Percentiles rank a stretch among this genome's conserved stretches.
phyloP scores from a whole-genome alignment of 2,113 vertebrate genomes.

The Hyaena hyaena region DNA sequence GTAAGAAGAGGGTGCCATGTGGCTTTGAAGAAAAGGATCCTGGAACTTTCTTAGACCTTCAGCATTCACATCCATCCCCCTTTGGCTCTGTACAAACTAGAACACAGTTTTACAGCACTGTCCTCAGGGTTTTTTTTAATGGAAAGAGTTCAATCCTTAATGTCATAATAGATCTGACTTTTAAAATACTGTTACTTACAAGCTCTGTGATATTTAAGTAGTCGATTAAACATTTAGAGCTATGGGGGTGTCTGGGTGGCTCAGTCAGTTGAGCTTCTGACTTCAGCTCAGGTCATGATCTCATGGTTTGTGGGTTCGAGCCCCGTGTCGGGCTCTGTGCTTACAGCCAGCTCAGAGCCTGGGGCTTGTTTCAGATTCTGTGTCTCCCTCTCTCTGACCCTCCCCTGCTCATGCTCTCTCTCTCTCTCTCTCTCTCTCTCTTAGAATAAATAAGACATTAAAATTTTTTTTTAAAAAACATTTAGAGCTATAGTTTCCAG shows the following conservation, averaged over 20 bases:
- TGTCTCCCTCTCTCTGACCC: too few relatives aligned
- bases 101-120: background rate
- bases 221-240: constrained; percentile 1
- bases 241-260: background rate
- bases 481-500: background rate
- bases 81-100: background rate
- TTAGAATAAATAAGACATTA: too few relatives aligned
- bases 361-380: too few relatives aligned
- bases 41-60: background rate
- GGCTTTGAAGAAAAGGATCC: background rate
- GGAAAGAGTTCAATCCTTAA: background rate
- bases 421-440: too few relatives aligned
- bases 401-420: too few relatives aligned
- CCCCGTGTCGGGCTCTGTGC: too few relatives aligned
- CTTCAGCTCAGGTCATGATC: too few relatives aligned
- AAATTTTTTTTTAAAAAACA: too few relatives aligned
- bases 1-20: constrained; percentile 7
- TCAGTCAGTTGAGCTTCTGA: too few relatives aligned
- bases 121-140: background rate
- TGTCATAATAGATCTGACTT: background rate
- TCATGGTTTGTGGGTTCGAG: too few relatives aligned
- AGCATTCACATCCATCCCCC: background rate
- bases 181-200: background rate
- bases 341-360: too few relatives aligned
- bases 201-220: background rate